A percentile compares a stretch with the other conserved stretches of the same genome.
Evolutionary conservation across 2,113 vertebrate species (phyloP).

Genomic region (Pachyramphus minor): DNA sequence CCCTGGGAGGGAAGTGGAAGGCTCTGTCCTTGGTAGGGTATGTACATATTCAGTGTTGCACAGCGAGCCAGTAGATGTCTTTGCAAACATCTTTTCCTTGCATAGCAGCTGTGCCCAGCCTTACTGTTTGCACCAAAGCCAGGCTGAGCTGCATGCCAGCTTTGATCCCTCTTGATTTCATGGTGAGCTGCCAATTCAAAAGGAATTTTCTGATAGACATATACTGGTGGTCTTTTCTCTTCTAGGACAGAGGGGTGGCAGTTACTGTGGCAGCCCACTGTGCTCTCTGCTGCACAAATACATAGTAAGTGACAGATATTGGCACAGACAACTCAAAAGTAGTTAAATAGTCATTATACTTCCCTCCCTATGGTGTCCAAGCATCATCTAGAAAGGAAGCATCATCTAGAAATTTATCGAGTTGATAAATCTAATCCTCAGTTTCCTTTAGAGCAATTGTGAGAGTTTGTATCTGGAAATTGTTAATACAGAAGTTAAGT

Average conservation of each 20-base stretch:
- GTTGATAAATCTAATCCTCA: neutral
- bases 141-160: neutral
- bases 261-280: neutral
- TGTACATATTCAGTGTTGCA: fast-evolving
- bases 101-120: neutral
- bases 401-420: neutral
- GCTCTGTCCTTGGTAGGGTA: neutral
- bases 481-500: neutral
- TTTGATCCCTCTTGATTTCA: neutral
- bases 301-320: neutral
- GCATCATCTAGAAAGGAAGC: neutral
- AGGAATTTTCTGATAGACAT: neutral
- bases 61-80: neutral
- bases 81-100: neutral
- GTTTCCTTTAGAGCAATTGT: neutral
- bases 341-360: neutral
- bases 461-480: neutral
- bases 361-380: neutral
- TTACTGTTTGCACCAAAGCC: neutral
- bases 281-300: neutral
- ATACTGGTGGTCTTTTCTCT: neutral
- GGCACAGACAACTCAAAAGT: neutral
- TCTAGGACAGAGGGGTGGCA: neutral
- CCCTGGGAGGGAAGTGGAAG: neutral
- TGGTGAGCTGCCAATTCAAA: neutral